phyloP scores from a whole-genome alignment of 92 coral and sea anemone genomes.

The Siderastrea siderea region DNA sequence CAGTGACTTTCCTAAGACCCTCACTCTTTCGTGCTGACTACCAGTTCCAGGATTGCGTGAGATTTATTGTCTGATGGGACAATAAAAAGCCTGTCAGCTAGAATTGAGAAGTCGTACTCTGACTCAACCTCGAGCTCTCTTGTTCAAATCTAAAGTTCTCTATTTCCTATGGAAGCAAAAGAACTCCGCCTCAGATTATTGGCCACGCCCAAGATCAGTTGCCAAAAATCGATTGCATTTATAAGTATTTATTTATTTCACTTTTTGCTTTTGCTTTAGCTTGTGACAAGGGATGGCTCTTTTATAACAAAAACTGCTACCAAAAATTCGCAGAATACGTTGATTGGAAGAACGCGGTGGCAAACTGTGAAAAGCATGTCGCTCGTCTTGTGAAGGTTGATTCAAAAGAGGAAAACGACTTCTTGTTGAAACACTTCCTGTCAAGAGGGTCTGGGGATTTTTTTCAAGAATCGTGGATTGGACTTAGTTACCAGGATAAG shows the following conservation, averaged over 20 bases:
- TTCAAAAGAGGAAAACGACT: slow-evolving; percentile 8
- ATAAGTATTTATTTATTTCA: not conserved
- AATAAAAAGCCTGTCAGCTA: too few relatives aligned
- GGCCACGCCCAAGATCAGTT: too few relatives aligned
- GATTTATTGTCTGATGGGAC: too few relatives aligned
- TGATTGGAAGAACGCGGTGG: not conserved
- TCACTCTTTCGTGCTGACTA: too few relatives aligned
- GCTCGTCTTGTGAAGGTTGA: not conserved
- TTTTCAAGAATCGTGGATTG: not conserved
- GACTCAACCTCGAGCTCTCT: too few relatives aligned
- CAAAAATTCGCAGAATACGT: not conserved
- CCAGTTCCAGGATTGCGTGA: too few relatives aligned
- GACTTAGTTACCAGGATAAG: not conserved
- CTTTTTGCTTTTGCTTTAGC: not conserved
- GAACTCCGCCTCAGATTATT: too few relatives aligned
- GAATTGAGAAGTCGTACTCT: too few relatives aligned
- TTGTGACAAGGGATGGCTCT: not conserved
- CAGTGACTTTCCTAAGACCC: too few relatives aligned
- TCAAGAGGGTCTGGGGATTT: not conserved
- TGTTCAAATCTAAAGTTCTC: too few relatives aligned
- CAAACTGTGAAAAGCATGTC: not conserved
- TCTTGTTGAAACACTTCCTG: not conserved
- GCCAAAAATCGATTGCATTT: too few relatives aligned
- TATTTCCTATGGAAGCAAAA: too few relatives aligned
- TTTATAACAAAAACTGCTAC: not conserved